Conservation (phyloP, 2,888 invertebrate genomes). For the Scaptomyza parva region DNA sequence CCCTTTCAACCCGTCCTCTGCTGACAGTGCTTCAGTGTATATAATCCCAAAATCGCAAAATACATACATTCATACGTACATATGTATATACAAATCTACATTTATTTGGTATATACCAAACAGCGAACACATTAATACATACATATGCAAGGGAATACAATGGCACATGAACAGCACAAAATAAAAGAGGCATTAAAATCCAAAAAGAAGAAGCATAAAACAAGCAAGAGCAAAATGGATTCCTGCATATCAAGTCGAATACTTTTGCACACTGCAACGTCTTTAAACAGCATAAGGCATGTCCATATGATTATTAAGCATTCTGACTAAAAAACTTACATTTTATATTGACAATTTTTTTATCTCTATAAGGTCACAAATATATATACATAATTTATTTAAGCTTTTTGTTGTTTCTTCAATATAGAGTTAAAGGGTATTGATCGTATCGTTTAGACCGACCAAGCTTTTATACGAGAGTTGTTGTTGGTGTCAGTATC, state of each 20-base stretch:
- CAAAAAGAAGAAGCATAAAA: constrained; percentile 24
- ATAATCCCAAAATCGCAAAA: constrained; percentile 48
- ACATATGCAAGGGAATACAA: constrained; percentile 39
- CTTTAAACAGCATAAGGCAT: background rate
- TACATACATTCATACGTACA: background rate
- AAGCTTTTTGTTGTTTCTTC: too few species aligned
- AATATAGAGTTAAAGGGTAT: constrained; percentile 26
- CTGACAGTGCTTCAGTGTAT: constrained; percentile 29
- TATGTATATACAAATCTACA: too few species aligned
- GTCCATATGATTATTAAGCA: too few species aligned
- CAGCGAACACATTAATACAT: constrained; percentile 6
- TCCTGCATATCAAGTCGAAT: constrained; percentile 10
- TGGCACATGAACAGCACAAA: constrained; percentile 52
- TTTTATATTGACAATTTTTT: too few species aligned
- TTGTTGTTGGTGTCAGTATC: constrained; percentile 46
- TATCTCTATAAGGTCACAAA: too few species aligned
- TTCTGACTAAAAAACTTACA: too few species aligned
- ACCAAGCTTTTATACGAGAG: constrained; percentile 9
- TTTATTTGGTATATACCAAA: constrained; percentile 5
- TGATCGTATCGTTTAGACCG: background rate
- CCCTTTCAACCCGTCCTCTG: constrained; percentile 10
- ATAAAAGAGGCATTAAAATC: constrained; percentile 57
- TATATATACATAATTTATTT: too few species aligned
- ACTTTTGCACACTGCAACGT: constrained; percentile 20
- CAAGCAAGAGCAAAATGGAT: constrained; percentile 18